Conservation (phyloP, 2,888 invertebrate species). For the Petrolisthes cinctipes region DNA sequence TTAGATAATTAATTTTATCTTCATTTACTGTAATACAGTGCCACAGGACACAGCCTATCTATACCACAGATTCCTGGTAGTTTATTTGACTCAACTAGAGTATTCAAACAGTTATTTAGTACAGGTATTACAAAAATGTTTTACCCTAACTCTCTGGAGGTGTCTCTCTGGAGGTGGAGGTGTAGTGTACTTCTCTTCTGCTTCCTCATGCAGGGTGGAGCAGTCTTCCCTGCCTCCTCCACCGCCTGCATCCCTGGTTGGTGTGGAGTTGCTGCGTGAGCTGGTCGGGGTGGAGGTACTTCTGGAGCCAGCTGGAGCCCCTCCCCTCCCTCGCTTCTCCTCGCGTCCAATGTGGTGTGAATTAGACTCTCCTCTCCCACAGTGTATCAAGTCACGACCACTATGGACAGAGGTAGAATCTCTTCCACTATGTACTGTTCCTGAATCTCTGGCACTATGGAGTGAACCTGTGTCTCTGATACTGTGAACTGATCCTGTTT, state of each 20-base stretch:
- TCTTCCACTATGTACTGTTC: conserved; percentile 35
- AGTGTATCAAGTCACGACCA: not conserved
- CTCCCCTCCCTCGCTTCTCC: conserved; percentile 36
- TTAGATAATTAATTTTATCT: not conserved
- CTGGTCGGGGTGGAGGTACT: not conserved
- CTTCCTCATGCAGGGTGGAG: conserved; percentile 50
- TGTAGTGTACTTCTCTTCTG: conserved; percentile 53
- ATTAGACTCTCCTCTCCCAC: not conserved
- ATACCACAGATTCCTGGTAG: too few relatives aligned
- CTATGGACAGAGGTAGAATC: conserved; percentile 35
- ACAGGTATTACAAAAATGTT: conserved; percentile 63
- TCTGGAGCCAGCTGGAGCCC: not conserved
- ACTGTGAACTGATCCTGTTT: conserved; percentile 30
- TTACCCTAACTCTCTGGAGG: conserved; percentile 75
- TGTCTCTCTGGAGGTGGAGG: conserved; percentile 51
- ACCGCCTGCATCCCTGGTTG: conserved; percentile 40
- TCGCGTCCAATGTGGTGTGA: conserved; percentile 21
- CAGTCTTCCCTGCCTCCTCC: conserved; percentile 36
- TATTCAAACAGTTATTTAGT: not conserved
- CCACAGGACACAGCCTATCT: not conserved
- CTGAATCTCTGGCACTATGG: conserved; percentile 29
- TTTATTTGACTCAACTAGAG: too few relatives aligned
- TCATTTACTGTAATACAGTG: not conserved
- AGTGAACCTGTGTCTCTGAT: conserved; percentile 31
- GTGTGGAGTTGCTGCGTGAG: conserved; percentile 41